Evolutionary conservation across 64 coral and sea anemone genomes (phyloP).

Genomic region (Montipora efflorescens): DNA sequence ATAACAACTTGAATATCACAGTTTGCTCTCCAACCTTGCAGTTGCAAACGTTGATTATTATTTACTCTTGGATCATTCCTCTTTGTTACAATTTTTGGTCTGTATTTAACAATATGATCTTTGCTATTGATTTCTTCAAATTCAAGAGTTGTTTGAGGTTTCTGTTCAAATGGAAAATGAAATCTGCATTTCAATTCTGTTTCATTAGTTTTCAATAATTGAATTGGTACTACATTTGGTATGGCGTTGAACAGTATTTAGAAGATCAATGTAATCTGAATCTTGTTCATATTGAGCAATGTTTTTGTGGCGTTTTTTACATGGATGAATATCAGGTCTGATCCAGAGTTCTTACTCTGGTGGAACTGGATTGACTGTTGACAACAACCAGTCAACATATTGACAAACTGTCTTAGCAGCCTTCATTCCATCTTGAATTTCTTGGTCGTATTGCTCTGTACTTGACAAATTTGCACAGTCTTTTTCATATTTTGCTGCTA

Average conservation of each 20-base stretch:
- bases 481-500: too few relatives aligned
- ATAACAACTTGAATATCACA: too few relatives aligned
- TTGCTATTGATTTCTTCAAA: background rate
- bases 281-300: slow-evolving; percentile 22
- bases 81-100: slow-evolving; percentile 5
- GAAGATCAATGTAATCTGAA: slow-evolving; percentile 32
- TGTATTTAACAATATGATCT: slow-evolving; percentile 7
- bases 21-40: slow-evolving; percentile 20
- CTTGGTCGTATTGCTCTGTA: background rate
- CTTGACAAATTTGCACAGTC: too few relatives aligned
- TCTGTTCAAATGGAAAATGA: slow-evolving; percentile 32
- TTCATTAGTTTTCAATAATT: slow-evolving; percentile 12
- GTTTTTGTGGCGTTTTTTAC: slow-evolving; percentile 18
- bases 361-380: slow-evolving; percentile 39
- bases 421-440: slow-evolving; percentile 1
- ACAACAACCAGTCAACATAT: slow-evolving; percentile 57
- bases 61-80: slow-evolving; percentile 19
- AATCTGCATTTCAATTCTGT: slow-evolving; percentile 28
- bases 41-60: slow-evolving; percentile 9
- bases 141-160: too few relatives aligned
- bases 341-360: slow-evolving; percentile 23
- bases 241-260: slow-evolving; percentile 21
- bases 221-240: slow-evolving; percentile 28
- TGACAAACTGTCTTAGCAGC: slow-evolving; percentile 28
- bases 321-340: slow-evolving; percentile 14